A percentile compares a stretch with the other conserved stretches of the same genome.
Conservation (phyloP, 2,888 invertebrate species). For the Hypselothyrea guttata region DNA sequence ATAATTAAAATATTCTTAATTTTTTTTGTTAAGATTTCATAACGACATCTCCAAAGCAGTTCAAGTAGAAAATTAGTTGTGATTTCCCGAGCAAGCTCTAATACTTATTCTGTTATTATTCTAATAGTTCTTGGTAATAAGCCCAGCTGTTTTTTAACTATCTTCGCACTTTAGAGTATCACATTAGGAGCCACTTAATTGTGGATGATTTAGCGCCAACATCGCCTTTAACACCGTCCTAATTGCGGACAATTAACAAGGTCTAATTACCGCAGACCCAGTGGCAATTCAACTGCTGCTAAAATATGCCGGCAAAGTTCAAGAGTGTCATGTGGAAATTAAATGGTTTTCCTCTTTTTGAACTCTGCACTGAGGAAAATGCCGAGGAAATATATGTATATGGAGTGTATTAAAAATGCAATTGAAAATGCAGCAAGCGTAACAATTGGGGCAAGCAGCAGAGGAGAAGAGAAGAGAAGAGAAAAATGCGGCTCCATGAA, state of each 20-base stretch:
- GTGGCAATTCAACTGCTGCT: slow-evolving; percentile 12
- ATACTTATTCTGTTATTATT: too few relatives aligned
- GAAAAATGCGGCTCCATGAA: slow-evolving; percentile 45
- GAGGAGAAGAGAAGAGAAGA: slow-evolving; percentile 2
- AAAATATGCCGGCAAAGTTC: slow-evolving; percentile 43
- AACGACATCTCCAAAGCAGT: too few relatives aligned
- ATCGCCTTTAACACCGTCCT: slow-evolving; percentile 11
- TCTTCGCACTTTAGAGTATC: too few relatives aligned
- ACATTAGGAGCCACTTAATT: slow-evolving; percentile 3
- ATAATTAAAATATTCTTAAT: too few relatives aligned
- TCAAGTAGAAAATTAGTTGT: too few relatives aligned
- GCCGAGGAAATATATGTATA: neutral
- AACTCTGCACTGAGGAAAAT: slow-evolving; percentile 18
- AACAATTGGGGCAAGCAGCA: slow-evolving; percentile 21
- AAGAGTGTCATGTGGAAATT: slow-evolving; percentile 55
- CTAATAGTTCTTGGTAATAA: too few relatives aligned
- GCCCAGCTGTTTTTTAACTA: too few relatives aligned
- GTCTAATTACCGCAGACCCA: slow-evolving; percentile 32
- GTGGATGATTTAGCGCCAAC: slow-evolving; percentile 15
- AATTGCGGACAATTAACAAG: slow-evolving; percentile 49
- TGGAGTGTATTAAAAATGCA: slow-evolving; percentile 51
- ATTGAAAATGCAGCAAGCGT: slow-evolving; percentile 71
- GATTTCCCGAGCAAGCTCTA: too few relatives aligned
- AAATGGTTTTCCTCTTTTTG: slow-evolving; percentile 34
- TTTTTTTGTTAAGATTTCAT: too few relatives aligned